Conservation (phyloP, 2,888 invertebrate species). For the Tetanocera ferruginea region DNA sequence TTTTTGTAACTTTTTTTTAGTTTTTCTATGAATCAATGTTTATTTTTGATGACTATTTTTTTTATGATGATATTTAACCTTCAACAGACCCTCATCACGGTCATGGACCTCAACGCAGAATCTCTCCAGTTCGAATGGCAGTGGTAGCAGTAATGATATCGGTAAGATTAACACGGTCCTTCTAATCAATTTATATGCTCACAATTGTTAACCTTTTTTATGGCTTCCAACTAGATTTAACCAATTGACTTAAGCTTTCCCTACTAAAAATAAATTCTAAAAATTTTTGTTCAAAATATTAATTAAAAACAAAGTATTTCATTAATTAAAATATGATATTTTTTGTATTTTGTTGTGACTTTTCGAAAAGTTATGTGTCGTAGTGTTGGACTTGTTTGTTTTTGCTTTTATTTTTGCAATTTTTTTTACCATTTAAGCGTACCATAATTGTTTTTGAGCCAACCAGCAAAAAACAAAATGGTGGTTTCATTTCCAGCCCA, state of each 20-base stretch:
- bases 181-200: neutral
- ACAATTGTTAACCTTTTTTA: neutral
- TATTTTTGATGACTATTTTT: neutral
- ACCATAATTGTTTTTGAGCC: too few species aligned
- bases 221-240: neutral
- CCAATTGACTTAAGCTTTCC: neutral
- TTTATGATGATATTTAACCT: neutral
- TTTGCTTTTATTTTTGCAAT: neutral
- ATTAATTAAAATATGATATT: too few species aligned
- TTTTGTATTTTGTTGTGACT: too few species aligned
- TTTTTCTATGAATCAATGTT: neutral
- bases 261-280: too few species aligned
- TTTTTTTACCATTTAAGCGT: too few species aligned
- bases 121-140: conserved; percentile 68
- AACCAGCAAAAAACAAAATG: too few species aligned
- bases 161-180: conserved; percentile 58
- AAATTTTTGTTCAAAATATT: too few species aligned
- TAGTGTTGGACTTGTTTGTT: neutral
- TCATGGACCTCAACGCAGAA: conserved; percentile 86
- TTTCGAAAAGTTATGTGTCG: too few species aligned
- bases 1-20: neutral
- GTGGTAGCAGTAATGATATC: conserved; percentile 61
- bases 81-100: conserved; percentile 69
- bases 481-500: too few species aligned
- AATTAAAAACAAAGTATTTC: too few species aligned